A percentile compares a stretch with the other conserved stretches of the same genome.
Evolutionary conservation across 2,113 vertebrate genomes (phyloP).

Genomic region (Boulengeromyrus knoepffleri): DNA sequence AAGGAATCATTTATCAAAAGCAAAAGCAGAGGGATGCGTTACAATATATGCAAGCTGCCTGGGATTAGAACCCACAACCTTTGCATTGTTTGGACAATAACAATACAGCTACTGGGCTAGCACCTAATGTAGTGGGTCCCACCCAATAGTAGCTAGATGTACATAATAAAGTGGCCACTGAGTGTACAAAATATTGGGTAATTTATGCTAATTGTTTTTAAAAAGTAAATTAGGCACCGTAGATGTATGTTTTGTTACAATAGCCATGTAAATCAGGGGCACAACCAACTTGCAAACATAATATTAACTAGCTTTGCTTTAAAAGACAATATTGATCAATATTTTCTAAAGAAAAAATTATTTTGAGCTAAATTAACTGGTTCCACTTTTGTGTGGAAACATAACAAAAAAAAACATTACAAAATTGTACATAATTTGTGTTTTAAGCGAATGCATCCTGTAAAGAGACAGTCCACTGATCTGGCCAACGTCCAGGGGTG

Average conservation of each 20-base stretch:
- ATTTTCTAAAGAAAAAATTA: neutral
- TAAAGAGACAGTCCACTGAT: neutral
- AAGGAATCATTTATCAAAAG: too few relatives aligned
- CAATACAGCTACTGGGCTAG: neutral
- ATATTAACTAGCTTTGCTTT: neutral
- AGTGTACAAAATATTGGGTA: neutral
- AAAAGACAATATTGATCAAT: neutral
- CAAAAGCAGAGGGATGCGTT: neutral
- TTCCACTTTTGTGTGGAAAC: neutral
- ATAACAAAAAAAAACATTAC: neutral
- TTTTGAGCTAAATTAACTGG: neutral
- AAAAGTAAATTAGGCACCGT: neutral
- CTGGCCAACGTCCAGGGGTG: neutral
- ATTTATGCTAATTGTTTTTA: neutral
- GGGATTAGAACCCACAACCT: neutral
- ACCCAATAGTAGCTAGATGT: neutral
- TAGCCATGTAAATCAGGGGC: neutral
- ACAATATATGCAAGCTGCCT: neutral
- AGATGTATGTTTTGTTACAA: neutral
- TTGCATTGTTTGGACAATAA: neutral
- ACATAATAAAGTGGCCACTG: neutral
- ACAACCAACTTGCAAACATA: neutral
- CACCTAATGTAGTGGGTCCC: neutral
- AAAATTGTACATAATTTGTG: neutral
- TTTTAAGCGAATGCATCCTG: neutral